These are phyloP conservation scores for Vombatus ursinus DNA, from an alignment of 2,113 vertebrate genomes.

Conservation along the genomic window DNA sequence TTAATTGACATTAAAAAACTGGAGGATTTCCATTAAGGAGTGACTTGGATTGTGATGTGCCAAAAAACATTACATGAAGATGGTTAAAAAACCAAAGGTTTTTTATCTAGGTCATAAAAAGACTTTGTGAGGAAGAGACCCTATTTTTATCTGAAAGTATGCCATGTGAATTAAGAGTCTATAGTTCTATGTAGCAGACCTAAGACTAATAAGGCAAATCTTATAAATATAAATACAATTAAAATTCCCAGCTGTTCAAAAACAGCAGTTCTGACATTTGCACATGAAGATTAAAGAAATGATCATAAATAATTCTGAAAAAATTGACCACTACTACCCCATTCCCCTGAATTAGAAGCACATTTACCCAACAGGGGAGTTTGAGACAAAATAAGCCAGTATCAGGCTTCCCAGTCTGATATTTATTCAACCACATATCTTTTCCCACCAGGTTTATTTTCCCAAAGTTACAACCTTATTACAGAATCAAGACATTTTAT, in stretches of 20 bases:
- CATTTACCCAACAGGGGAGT: constrained; percentile 17
- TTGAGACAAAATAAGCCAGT: not conserved
- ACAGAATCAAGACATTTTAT: constrained; percentile 11
- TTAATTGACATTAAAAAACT: not conserved
- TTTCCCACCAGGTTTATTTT: not conserved
- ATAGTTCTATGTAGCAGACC: not conserved
- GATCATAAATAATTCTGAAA: constrained; percentile 22
- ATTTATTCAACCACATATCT: not conserved
- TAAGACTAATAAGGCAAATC: not conserved
- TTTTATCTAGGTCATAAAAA: not conserved
- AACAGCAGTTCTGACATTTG: not conserved
- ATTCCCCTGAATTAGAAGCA: constrained; percentile 20
- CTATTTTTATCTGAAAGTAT: not conserved
- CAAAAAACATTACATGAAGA: not conserved
- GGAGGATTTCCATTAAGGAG: not conserved
- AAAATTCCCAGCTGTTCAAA: not conserved
- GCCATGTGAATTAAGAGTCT: not conserved
- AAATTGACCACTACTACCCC: constrained; percentile 23
- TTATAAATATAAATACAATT: not conserved
- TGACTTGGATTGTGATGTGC: not conserved
- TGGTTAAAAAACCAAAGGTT: not conserved
- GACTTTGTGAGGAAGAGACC: not conserved
- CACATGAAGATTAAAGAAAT: constrained; percentile 26
- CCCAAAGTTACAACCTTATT: not conserved
- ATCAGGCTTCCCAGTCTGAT: not conserved